These are phyloP conservation scores for Pomatorhinus ruficollis DNA, from an alignment of 2,113 vertebrate genomes.

Conservation along the genomic window DNA sequence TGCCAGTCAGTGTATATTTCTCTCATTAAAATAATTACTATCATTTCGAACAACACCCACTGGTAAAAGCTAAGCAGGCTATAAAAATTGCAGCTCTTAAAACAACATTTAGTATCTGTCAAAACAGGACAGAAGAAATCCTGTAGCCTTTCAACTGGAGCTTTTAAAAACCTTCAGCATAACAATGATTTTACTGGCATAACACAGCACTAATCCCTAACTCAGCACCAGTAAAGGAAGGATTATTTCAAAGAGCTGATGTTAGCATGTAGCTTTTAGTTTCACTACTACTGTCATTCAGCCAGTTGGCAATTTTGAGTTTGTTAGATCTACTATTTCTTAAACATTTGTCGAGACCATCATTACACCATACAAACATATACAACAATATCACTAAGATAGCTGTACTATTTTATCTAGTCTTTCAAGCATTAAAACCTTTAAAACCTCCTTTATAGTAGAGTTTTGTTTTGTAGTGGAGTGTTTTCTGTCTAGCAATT, in stretches of 20 bases:
- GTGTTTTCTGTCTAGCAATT: not conserved
- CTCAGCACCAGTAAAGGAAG: not conserved
- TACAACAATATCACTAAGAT: not conserved
- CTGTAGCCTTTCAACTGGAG: not conserved
- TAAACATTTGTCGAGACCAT: not conserved
- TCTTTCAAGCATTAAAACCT: not conserved
- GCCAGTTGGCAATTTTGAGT: not conserved
- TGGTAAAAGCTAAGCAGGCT: not conserved
- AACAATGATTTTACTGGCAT: not conserved
- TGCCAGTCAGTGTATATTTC: not conserved
- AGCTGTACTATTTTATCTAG: not conserved
- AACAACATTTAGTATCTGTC: not conserved
- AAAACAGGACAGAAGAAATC: not conserved
- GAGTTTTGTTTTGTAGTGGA: not conserved
- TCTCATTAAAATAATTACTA: not conserved
- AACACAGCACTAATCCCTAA: not conserved
- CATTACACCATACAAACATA: not conserved
- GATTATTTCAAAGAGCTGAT: not conserved
- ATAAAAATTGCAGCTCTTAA: not conserved
- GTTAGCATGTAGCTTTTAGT: not conserved
- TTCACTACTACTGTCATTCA: not conserved
- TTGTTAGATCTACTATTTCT: not conserved
- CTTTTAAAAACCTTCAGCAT: not conserved
- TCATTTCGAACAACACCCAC: not conserved
- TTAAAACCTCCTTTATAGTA: not conserved